Percentiles rank a stretch among this genome's conserved stretches.
Evolutionary conservation across 2,113 vertebrate species (phyloP).

Genomic region (Fregetta grallaria): DNA sequence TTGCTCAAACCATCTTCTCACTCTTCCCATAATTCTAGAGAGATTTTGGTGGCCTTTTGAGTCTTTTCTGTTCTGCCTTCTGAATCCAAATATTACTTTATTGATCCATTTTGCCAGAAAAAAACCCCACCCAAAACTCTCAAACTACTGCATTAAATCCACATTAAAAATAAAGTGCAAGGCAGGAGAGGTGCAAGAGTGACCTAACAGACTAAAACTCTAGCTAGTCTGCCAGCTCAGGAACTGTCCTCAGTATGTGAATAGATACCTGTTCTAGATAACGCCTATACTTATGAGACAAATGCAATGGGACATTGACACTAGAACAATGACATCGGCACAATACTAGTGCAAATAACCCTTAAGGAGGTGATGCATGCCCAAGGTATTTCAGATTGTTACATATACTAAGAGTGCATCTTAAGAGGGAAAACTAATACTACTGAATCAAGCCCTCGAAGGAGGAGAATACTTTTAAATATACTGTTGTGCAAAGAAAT

Average conservation of each 20-base stretch:
- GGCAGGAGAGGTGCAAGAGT: not conserved
- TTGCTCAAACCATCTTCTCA: not conserved
- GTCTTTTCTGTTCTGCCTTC: not conserved
- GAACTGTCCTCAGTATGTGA: not conserved
- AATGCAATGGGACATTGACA: rapidly evolving
- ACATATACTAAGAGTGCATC: not conserved
- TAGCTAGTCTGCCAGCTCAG: not conserved
- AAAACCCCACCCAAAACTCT: not conserved
- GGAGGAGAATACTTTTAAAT: not conserved
- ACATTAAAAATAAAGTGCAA: not conserved
- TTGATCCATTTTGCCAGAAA: not conserved
- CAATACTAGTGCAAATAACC: not conserved
- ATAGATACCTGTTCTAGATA: not conserved
- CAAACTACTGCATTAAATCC: not conserved
- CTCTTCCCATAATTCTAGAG: not conserved
- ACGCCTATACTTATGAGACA: not conserved
- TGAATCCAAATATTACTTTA: not conserved
- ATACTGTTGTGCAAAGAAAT: not conserved
- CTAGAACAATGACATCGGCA: not conserved
- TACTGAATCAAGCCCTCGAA: not conserved
- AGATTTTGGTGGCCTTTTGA: not conserved
- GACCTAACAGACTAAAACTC: not conserved
- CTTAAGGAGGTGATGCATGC: not conserved
- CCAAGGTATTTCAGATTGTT: not conserved
- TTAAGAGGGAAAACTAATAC: not conserved